Base-by-base conservation (phyloP, 1,140 invertebrate genomes). In the Physella acuta region DNA sequence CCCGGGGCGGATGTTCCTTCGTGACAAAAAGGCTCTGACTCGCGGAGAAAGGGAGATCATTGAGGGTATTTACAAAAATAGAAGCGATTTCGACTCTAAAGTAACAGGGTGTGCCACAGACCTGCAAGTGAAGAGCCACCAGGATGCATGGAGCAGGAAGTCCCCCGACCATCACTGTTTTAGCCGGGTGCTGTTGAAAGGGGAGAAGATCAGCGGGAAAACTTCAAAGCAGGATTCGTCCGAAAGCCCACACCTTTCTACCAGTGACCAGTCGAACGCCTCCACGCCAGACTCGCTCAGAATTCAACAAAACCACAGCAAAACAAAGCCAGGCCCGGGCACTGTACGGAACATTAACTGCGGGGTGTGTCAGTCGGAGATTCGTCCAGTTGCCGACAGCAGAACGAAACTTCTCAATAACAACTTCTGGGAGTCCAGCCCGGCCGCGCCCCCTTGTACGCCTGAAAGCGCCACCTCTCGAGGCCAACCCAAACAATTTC, bases 1-100 rank as follows among this genome's bases (percentile, higher is more conserved):
- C 67, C 75, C 78, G 0, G 78, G 79, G 1, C 63, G 80, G 63
- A 80, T 80, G 79, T 81, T 82, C 55, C 30, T 78, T 2, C 56
- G 77, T 30, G 78, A 81, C 66, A 80, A 82, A 59, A 75, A 75
- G 5, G 71, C 71, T n/a, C 69, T 82, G 20, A 82, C 80, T n/a
- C 78, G 78, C 69, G 80, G 80, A 2, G 80, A 82, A 68, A 69
- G 75, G 34, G 80, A 82, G 66, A 82, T 82, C 33, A 82, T 82
- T 34, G 73, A 77, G 31, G 80, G 80, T 17, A 82, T 82, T 34
- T 80, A 74, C 71, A 76, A 72, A 66, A 82, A 82, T 64, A 66
- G 80, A 39, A 75, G 79, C 16, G 77, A 81, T 64, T 33, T 75
- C 16, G 33, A 33, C 65, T 71, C 44, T 20, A 58, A 66, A 28